These are phyloP conservation scores for Dolichotis patagonum DNA, from an alignment of 2,113 vertebrate genomes.

Conservation along the genomic window DNA sequence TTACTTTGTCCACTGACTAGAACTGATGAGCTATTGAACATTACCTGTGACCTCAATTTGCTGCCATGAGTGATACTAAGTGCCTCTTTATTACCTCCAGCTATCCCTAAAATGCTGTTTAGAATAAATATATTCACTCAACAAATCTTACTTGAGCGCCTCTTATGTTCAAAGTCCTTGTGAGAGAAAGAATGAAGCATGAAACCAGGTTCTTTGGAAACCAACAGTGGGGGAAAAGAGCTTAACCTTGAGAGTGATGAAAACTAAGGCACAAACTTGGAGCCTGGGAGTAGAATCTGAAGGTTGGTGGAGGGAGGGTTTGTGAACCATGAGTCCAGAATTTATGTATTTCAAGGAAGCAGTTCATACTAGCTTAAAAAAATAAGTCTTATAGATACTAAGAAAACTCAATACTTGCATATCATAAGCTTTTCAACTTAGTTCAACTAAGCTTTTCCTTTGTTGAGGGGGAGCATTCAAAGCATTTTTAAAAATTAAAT, in stretches of 20 bases:
- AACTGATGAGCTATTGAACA: background rate
- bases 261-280: background rate
- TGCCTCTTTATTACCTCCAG: slow-evolving; percentile 9
- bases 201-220: slow-evolving; percentile 12
- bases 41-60: background rate
- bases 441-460: background rate
- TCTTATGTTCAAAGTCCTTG: background rate
- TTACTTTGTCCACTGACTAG: background rate
- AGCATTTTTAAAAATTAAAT: background rate
- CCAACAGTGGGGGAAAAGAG: background rate
- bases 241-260: slow-evolving; percentile 37
- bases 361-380: background rate
- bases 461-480: background rate
- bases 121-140: slow-evolving; percentile 21
- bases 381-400: background rate
- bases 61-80: background rate
- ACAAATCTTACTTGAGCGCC: slow-evolving; percentile 41
- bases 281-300: background rate
- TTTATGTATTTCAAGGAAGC: background rate
- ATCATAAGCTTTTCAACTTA: background rate
- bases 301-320: background rate
- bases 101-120: slow-evolving; percentile 34
- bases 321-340: background rate
- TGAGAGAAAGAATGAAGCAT: background rate
- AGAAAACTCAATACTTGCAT: background rate